Percentiles rank a stretch among this genome's conserved stretches.
These are phyloP conservation scores for Pristionchus exspectatus DNA, from an alignment of 2,888 invertebrate species.

Conservation along the genomic window DNA sequence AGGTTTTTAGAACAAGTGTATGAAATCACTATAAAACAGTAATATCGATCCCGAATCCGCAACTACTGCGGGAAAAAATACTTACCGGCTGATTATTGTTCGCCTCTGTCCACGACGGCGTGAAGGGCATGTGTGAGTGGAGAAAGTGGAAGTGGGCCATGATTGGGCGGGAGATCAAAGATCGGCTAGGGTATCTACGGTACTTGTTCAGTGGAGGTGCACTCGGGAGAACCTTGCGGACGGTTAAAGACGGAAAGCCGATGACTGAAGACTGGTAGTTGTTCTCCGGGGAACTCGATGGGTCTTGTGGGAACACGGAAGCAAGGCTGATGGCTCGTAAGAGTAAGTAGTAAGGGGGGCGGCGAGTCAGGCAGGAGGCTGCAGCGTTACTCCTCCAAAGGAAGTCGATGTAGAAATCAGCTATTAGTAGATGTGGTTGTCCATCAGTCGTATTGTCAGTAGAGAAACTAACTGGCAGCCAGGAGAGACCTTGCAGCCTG, in stretches of 20 bases:
- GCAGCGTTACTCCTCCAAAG: background rate
- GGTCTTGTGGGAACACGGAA: no score
- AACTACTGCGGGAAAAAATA: background rate
- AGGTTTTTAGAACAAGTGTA: no score
- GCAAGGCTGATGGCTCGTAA: no score
- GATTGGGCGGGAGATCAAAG: conserved; percentile 6
- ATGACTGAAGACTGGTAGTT: background rate
- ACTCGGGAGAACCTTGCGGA: background rate
- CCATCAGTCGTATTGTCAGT: no score
- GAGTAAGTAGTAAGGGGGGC: background rate
- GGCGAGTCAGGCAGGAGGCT: background rate
- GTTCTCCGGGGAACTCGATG: no score
- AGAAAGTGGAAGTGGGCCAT: conserved; percentile 51
- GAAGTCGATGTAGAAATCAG: no score
- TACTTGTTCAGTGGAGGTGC: background rate
- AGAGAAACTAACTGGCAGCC: no score
- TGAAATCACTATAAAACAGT: no score
- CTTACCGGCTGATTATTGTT: conserved; percentile 43
- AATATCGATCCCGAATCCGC: no score
- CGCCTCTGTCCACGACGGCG: conserved; percentile 33
- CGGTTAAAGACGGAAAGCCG: no score
- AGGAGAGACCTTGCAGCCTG: background rate
- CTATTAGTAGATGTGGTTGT: no score
- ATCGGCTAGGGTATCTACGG: background rate
- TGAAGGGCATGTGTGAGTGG: conserved; percentile 47